These are phyloP conservation scores for Enteromius argenteus DNA, from an alignment of 2,797 vertebrate genomes.

Conservation along the genomic window DNA sequence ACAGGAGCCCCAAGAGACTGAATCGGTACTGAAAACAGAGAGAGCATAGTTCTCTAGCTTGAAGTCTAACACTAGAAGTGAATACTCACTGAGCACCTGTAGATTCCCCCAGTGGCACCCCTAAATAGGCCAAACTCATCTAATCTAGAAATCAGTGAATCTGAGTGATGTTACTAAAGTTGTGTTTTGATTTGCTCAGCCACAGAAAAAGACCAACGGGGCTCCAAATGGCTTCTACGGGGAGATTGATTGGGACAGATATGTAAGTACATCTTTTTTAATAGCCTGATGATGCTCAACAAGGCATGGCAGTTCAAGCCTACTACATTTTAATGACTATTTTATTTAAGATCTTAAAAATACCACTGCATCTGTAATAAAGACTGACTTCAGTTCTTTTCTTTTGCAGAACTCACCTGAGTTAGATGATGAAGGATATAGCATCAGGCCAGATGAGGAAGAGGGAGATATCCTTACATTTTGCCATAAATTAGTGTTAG, in stretches of 20 bases:
- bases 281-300: neutral
- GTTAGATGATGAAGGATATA: slow-evolving; percentile 97
- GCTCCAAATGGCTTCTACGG: slow-evolving; percentile 95
- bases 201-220: slow-evolving; percentile 93
- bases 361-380: neutral
- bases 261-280: slow-evolving; percentile 82
- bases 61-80: neutral
- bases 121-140: slow-evolving; percentile 1
- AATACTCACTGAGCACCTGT: slow-evolving; percentile 12
- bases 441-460: slow-evolving; percentile 93
- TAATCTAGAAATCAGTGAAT: slow-evolving; percentile 12
- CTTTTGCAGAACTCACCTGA: slow-evolving; percentile 90
- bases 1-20: slow-evolving; percentile 78
- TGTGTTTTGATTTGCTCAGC: slow-evolving; percentile 61
- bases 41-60: slow-evolving; percentile 4
- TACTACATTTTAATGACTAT: neutral
- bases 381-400: slow-evolving; percentile 35
- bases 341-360: neutral
- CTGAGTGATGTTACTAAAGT: slow-evolving; percentile 7
- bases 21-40: slow-evolving; percentile 73
- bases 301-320: neutral
- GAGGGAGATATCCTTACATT: slow-evolving; percentile 79
- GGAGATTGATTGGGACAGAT: slow-evolving; percentile 99
- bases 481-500: neutral
- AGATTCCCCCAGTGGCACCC: slow-evolving; percentile 31